Conservation (phyloP, 1,140 invertebrate genomes). For the Anastrepha ludens region DNA sequence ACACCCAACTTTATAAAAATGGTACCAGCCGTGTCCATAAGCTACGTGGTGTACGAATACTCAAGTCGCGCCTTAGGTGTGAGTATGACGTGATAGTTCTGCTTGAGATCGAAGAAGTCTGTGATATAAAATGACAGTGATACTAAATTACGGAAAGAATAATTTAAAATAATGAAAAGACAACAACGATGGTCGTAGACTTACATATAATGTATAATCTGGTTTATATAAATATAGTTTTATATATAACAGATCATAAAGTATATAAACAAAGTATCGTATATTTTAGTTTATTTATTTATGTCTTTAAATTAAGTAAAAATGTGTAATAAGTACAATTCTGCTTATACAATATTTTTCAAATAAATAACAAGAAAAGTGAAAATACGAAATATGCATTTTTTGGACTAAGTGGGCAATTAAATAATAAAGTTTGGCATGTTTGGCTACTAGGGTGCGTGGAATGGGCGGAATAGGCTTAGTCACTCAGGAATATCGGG, state of each 20-base stretch:
- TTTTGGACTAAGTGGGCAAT: too few relatives aligned
- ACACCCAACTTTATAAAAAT: constrained; percentile 97
- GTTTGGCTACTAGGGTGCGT: too few relatives aligned
- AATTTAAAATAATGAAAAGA: background rate
- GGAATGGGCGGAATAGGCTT: too few relatives aligned
- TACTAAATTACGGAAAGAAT: constrained; percentile 4
- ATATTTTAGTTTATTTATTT: constrained; percentile 39
- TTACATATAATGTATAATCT: constrained; percentile 7
- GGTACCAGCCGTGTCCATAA: constrained; percentile 96
- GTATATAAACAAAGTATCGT: background rate
- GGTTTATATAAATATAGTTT: constrained; percentile 19
- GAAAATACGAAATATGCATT: background rate
- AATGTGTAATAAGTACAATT: background rate
- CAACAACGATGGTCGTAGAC: constrained; percentile 17
- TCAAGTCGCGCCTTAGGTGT: constrained; percentile 72
- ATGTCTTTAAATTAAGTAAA: constrained; percentile 14
- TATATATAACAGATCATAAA: background rate
- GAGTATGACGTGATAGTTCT: constrained; percentile 68
- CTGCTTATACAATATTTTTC: background rate
- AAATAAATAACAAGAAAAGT: background rate
- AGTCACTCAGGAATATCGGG: too few relatives aligned
- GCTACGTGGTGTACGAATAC: constrained; percentile 97
- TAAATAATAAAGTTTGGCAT: too few relatives aligned
- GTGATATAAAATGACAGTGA: background rate
- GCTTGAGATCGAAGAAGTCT: too few relatives aligned